phyloP scores from a whole-genome alignment of 2,888 invertebrate genomes.

The Meloe dianella region DNA sequence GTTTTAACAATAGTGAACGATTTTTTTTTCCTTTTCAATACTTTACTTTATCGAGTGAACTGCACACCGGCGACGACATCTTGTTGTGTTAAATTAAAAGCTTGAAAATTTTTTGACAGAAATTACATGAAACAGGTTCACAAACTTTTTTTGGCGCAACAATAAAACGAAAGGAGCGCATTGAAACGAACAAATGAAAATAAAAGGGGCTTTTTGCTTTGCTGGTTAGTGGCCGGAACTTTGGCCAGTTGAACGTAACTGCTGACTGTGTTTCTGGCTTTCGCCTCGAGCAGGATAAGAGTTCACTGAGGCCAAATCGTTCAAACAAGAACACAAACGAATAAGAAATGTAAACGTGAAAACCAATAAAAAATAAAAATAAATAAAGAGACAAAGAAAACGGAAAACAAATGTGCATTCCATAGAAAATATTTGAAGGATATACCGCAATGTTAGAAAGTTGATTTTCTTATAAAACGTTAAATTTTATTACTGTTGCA shows the following conservation, averaged over 20 bases:
- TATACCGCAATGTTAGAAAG: not conserved
- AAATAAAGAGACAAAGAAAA: not conserved
- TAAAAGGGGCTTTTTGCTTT: conserved; percentile 6
- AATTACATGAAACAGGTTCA: not conserved
- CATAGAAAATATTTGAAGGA: not conserved
- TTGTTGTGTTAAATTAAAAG: conserved; percentile 46
- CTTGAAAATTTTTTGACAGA: conserved; percentile 40
- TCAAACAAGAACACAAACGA: conserved; percentile 11
- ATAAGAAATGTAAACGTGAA: conserved; percentile 12
- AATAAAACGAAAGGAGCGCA: not conserved
- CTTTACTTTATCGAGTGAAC: conserved; percentile 18
- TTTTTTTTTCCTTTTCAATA: conserved; percentile 9
- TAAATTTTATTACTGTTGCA: conserved; percentile 7
- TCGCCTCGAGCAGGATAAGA: conserved; percentile 10
- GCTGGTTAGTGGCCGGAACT: conserved; percentile 11
- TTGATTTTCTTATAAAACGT: not conserved
- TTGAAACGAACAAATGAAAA: not conserved
- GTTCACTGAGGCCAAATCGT: conserved; percentile 12
- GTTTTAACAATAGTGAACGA: conserved; percentile 23
- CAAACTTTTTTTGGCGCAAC: too few species aligned
- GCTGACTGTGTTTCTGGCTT: conserved; percentile 13
- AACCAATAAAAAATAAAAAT: not conserved
- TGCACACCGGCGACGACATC: conserved; percentile 31
- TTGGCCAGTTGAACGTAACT: conserved; percentile 12
- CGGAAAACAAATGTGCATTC: not conserved